Evolutionary conservation across 2,113 vertebrate species (phyloP), one percentile per base, ranked within the genome.

Genomic region (Misgurnus anguillicaudatus): DNA sequence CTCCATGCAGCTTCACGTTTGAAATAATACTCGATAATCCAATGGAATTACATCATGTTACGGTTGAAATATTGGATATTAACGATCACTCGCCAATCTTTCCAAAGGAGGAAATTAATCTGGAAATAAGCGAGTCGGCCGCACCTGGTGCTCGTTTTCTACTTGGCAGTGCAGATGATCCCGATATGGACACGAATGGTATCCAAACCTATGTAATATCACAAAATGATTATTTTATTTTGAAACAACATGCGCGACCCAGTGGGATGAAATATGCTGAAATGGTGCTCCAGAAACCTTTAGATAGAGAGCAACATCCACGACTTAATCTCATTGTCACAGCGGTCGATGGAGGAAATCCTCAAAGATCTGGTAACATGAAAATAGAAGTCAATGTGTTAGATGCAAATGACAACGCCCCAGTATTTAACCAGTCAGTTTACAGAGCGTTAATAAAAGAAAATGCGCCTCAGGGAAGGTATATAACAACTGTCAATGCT

Each of bases 361-460:
- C 66, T 75, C 24, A 31, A 31, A 31, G n/a, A n/a, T 89, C 90
- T 53, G 88, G 89, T 0, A 89, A 88, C 0, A 48, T 89, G 0
- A 78, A 87, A 82, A 88, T 93, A 7, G 78, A 13, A 0, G 79
- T 89, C 57, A 58, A 55, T 41, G 82, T 95, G 39, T 84, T 93
- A 79, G 93, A 95, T 82, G 91, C 87, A 24, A 95, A 95, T 21
- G 92, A 93, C 87, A 94, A 92, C 13, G 89, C 90, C 4, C 92
- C 93, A 1, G 85, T 79, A 8, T 89, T 89, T 57, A 77, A 48
- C 3, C 78, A 88, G 19, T 75, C 61, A 1, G 36, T 82, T 5
- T 86, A 85, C 47, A 74, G 82, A 64, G 63, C 84, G 5, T 77
- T 41, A 5, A 17, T 85, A 4, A 5, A 5, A 7, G 87, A 88